These are phyloP conservation scores for Cyclina sinensis DNA, from an alignment of 1,140 invertebrate species.

Conservation along the genomic window DNA sequence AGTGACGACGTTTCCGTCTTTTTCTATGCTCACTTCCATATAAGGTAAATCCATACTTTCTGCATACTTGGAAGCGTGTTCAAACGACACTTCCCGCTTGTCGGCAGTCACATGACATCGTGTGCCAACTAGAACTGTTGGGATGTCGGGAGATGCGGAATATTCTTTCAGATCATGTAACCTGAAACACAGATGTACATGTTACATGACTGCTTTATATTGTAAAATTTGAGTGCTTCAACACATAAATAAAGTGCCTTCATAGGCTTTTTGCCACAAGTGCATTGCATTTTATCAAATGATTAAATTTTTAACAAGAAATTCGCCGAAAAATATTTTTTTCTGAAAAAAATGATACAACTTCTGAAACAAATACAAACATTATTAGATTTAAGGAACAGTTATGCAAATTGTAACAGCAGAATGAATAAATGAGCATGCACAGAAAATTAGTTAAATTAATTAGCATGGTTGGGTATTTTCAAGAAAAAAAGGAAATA, in stretches of 20 bases:
- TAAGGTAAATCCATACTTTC: constrained; percentile 61
- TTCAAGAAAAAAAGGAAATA: background rate
- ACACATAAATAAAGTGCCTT: too few relatives aligned
- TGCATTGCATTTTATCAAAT: too few relatives aligned
- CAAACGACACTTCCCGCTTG: constrained; percentile 50
- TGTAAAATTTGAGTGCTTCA: too few relatives aligned
- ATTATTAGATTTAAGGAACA: too few relatives aligned
- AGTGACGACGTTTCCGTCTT: constrained; percentile 44
- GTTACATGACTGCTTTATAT: too few relatives aligned
- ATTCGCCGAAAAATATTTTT: too few relatives aligned
- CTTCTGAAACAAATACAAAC: too few relatives aligned
- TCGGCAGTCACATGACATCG: constrained; percentile 60
- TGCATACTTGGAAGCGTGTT: constrained; percentile 57
- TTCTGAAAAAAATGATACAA: too few relatives aligned
- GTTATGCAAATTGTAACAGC: too few relatives aligned
- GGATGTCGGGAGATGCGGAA: constrained; percentile 42
- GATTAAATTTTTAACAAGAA: too few relatives aligned
- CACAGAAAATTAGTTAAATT: background rate
- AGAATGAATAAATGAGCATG: background rate
- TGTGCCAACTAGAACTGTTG: constrained; percentile 61
- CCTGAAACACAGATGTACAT: constrained; percentile 36
- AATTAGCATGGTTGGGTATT: background rate
- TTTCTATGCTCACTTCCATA: constrained; percentile 66
- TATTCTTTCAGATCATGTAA: constrained; percentile 68
- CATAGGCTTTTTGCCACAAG: too few relatives aligned